These are phyloP conservation scores for Lagodon rhomboides DNA, from an alignment of 2,797 vertebrate species.

Conservation along the genomic window DNA sequence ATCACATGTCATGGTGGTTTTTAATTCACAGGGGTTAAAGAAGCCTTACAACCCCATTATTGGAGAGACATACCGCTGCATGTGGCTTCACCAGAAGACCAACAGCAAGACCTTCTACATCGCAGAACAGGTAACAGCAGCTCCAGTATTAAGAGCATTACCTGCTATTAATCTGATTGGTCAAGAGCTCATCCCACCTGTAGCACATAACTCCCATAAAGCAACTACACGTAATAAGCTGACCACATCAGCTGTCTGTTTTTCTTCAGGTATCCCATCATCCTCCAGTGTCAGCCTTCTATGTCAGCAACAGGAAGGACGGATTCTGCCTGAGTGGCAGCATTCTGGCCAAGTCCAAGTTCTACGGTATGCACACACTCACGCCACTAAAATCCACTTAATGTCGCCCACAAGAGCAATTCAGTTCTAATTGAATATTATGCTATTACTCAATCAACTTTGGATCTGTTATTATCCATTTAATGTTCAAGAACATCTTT, in stretches of 20 bases:
- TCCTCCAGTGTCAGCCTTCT: slow-evolving; percentile 97
- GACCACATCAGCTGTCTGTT: slow-evolving; percentile 20
- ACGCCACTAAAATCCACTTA: background rate
- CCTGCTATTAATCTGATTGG: background rate
- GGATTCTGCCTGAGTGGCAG: slow-evolving; percentile 98
- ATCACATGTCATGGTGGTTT: background rate
- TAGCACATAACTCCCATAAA: background rate
- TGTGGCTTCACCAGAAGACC: slow-evolving; percentile 96
- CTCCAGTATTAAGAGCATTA: background rate
- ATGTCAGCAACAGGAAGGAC: slow-evolving; percentile 98
- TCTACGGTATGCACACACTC: slow-evolving; percentile 89
- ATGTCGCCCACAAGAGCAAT: background rate
- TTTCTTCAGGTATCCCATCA: slow-evolving; percentile 94
- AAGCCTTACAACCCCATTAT: slow-evolving; percentile 99
- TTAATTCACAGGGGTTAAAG: slow-evolving; percentile 91
- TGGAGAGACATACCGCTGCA: slow-evolving; percentile 96
- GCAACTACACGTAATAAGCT: background rate
- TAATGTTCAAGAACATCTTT: background rate
- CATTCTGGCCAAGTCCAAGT: slow-evolving; percentile 99
- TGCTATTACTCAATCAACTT: background rate
- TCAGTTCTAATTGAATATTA: background rate
- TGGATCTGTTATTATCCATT: background rate
- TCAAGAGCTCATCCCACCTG: background rate
- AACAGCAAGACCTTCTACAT: slow-evolving; percentile 99
- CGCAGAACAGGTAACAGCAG: slow-evolving; percentile 91